Evolutionary conservation across 2,113 vertebrate species (phyloP), one percentile per base, ranked within the genome.

Genomic region (Silurus asotus): DNA sequence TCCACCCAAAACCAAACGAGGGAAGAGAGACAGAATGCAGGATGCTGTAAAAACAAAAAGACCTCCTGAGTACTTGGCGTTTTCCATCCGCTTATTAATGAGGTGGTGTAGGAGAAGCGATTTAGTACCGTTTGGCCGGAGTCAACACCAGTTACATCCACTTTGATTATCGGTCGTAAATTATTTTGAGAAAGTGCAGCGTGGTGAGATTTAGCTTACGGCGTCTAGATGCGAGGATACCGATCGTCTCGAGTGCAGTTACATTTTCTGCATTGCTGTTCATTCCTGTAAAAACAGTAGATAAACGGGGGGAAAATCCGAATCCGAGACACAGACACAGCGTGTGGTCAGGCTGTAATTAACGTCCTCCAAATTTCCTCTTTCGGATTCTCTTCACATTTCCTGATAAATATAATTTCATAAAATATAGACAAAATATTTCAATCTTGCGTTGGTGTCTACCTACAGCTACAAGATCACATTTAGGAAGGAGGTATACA

Each of bases 11-110:
- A 28, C 25, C 51, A 25, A 84, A 65, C 8, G 37, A 55, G 87
- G 75, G 87, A 83, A 90, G 87, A 91, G 88, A 89, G 64, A 87
- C 49, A 89, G 87, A 88, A 70, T 86, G 51, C 82, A 70, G 64
- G 56, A 75, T 14, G 58, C 81, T 67, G 49, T 82, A 67, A 89
- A 75, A 89, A 77, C 90, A 23, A 84, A 23, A 84, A 49, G 72
- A 56, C 19, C 48, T 84, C 62, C 64, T n/a, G 74, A 79, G 70
- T 19, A 4, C 37, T 51, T 7, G 69, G 5, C 25, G 20, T 49
- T 76, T 84, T 85, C 17, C 59, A 61, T 84, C 51, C 23, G 59
- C 23, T 62, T 62, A 56, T 87, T 83, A 79, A 74, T 7, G 62
- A 59, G 51, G 48, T n/a, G 64, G 62, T n/a, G 37, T 23, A 6